Percentiles rank a stretch among this genome's conserved stretches.
Evolutionary conservation across 2,888 invertebrate genomes (phyloP).

Genomic region (Conistra vaccinii): DNA sequence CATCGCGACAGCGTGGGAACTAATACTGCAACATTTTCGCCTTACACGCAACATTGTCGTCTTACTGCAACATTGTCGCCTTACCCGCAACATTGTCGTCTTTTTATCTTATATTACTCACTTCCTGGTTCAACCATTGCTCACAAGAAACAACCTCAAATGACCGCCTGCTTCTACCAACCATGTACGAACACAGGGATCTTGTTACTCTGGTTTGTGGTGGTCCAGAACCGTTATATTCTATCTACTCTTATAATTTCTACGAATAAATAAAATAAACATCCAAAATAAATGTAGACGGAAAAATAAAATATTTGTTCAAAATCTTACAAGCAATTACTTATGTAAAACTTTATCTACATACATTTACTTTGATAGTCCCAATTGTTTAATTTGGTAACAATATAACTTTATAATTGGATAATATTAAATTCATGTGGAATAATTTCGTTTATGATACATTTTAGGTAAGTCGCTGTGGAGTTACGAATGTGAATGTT

Average conservation of each 20-base stretch:
- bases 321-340: constrained; percentile 27
- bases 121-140: no score
- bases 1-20: no score
- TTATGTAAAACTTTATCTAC: constrained; percentile 29
- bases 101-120: no score
- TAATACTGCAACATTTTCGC: no score
- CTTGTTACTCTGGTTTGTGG: no score
- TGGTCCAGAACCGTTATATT: no score
- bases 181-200: no score
- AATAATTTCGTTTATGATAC: constrained; percentile 42
- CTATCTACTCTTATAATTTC: background rate
- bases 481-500: constrained; percentile 28
- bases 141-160: no score
- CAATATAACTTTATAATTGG: constrained; percentile 61
- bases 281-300: background rate
- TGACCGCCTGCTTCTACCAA: no score
- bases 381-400: constrained; percentile 32
- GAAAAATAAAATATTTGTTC: constrained; percentile 7
- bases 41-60: no score
- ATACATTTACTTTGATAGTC: constrained; percentile 10
- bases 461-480: constrained; percentile 31
- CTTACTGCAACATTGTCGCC: no score
- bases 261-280: background rate
- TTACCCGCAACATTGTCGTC: no score
- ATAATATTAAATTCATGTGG: constrained; percentile 50